Base-by-base conservation (phyloP, 1,140 invertebrate genomes). In the Diorhabda elongata region DNA sequence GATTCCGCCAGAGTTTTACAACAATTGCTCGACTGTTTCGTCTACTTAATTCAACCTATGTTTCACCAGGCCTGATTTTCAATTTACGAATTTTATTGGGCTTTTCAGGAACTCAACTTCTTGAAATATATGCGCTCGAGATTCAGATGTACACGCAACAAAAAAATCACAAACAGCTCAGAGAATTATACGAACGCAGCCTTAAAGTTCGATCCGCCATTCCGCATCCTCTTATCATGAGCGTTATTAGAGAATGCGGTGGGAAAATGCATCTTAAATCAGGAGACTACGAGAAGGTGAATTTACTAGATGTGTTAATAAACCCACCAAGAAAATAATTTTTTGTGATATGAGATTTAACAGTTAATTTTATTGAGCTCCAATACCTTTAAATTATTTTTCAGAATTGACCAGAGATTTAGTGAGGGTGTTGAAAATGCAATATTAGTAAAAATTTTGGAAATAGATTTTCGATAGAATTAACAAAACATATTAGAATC, bases 141-240 rank as follows among this genome's bases (percentile, higher is more conserved):
- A 99, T 99, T 77, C 97, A 99, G 86, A 99, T 99, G 97, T 98
- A 99, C 80, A 99, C 97, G 0, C 95, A 95, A 67, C 97, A 98
- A 84, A 99, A 99, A 79, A 99, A 99, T 81, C 98, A 99, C 80
- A 99, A 99, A 81, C 98, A 98, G 81, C 82, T 99, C 3, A 99
- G 99, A 84, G 92, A 94, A 6, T 84, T 99, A 0, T 99, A 99
- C 80, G 97, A 99, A 81, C 95, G 98, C 81, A 98, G 96, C 1
- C 86, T 99, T 60, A 94, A 98, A 80, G 98, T 99, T 70, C 98
- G 98, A 81, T 98, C 96, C 60, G 98, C 97, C 59, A 99, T 99
- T 81, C 97, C 98, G 47, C 98, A 99, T 90, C 98, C 98, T 1
- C 84, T 99, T 2, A 99, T 99, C 75, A 98, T 99, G 96, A 97